Conservation (phyloP, 2,888 invertebrate species). For the Chalcosyrphus nemorum region DNA sequence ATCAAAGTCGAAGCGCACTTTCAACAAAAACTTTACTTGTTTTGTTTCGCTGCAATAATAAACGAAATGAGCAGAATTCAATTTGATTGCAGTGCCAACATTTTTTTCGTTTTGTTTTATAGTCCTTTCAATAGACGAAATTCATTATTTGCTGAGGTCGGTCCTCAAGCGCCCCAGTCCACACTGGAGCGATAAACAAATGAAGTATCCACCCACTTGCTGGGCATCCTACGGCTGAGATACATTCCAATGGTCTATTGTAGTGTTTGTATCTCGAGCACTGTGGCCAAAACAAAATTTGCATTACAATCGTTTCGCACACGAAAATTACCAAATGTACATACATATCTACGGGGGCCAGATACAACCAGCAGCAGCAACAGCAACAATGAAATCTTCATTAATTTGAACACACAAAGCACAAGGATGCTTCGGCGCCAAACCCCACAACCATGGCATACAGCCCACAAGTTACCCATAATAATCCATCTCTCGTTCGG, state of each 20-base stretch:
- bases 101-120: slow-evolving; percentile 23
- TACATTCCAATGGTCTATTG: slow-evolving; percentile 26
- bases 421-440: too few species aligned
- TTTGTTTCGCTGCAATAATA: slow-evolving; percentile 9
- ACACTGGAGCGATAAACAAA: slow-evolving; percentile 16
- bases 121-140: slow-evolving; percentile 5
- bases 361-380: slow-evolving; percentile 45
- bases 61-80: background rate
- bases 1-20: slow-evolving; percentile 32
- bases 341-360: slow-evolving; percentile 1
- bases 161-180: background rate
- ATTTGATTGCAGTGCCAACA: background rate
- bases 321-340: slow-evolving; percentile 20
- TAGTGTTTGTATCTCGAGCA: background rate
- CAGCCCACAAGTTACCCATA: background rate
- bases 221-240: background rate
- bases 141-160: slow-evolving; percentile 34
- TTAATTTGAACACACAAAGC: slow-evolving; percentile 64
- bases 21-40: slow-evolving; percentile 8
- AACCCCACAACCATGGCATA: too few species aligned
- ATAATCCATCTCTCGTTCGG: slow-evolving; percentile 62
- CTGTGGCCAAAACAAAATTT: slow-evolving; percentile 24
- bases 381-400: slow-evolving; percentile 67
- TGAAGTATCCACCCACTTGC: slow-evolving; percentile 30
- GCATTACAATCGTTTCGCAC: slow-evolving; percentile 45